Conservation (phyloP, 2,797 vertebrate genomes). For the Esox masquinongy region DNA sequence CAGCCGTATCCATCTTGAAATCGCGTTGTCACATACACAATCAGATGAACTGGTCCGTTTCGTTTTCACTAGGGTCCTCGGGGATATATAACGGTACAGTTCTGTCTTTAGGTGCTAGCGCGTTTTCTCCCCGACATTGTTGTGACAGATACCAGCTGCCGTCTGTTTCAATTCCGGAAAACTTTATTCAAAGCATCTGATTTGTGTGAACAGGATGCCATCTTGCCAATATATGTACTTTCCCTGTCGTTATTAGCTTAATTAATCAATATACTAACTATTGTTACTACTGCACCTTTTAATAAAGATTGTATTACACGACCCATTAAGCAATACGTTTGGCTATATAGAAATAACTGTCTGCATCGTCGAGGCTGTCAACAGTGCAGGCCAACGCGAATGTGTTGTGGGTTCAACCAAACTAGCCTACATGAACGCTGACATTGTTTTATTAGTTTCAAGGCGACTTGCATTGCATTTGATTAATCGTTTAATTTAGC, state of each 20-base stretch:
- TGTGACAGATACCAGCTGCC: slow-evolving; percentile 55
- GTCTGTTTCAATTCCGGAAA: slow-evolving; percentile 41
- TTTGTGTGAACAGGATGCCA: not conserved
- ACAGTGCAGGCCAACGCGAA: too few relatives aligned
- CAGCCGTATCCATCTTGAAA: slow-evolving; percentile 62
- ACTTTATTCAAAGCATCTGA: slow-evolving; percentile 63
- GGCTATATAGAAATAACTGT: not conserved
- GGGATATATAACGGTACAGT: not conserved
- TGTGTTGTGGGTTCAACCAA: not conserved
- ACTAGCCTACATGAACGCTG: not conserved
- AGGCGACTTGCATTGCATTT: too few relatives aligned
- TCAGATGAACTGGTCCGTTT: not conserved
- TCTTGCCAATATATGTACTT: not conserved
- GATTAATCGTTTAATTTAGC: too few relatives aligned
- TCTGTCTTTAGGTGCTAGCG: not conserved
- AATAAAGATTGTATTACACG: not conserved
- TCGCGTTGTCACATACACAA: not conserved
- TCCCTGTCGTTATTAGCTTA: not conserved
- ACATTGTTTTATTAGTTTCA: too few relatives aligned
- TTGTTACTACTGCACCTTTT: not conserved
- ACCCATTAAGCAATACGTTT: not conserved
- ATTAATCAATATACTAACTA: not conserved
- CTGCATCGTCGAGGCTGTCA: not conserved
- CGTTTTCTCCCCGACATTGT: slow-evolving; percentile 69
- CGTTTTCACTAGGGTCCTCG: not conserved